Evolutionary conservation across 2,888 invertebrate species (phyloP), one percentile per base, ranked within the genome.

Genomic region (Drosophila ezoana): DNA sequence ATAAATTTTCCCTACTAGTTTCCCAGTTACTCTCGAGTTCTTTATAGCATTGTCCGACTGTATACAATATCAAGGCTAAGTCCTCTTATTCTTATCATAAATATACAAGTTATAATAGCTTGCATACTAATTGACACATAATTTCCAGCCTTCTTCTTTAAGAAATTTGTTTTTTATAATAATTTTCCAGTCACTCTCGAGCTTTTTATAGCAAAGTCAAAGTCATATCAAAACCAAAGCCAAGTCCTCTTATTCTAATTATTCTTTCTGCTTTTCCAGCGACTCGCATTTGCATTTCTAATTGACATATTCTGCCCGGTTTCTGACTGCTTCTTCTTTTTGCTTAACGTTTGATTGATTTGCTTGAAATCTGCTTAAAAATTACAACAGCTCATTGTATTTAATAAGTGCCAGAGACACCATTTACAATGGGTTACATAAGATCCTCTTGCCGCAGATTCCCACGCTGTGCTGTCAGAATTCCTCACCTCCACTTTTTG

Each of bases 381-480:
- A 67, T 87, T 79, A 83, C 87, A 81, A 77, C 77, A 84, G 82
- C 67, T 83, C 83, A 83, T 85, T 77, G 75, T 70, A 51, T 67
- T 79, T 83, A 83, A 83, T 87, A 72, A 58, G 65, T 48, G 59
- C 38, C 38, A 62, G 63, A 54, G 75, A 79, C 52, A 77, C 49
- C 38, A 53, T 47, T 81, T 65, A 71, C 28, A 47, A n/a, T 38
- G 60, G 44, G 63, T 85, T 83, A 83, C 83, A 85, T 87, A 77
- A 79, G 65, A 37, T 61, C 73, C 62, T 48, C 33, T 61, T 49
- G 53, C 23, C 23, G 5, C 43, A 49, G 72, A 23, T 83, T 83
- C 82, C 82, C 82, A 83, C 82, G 82, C 67, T 85, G 63, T 85
- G 67, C 87, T 87, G 62, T 69, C 61, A 79, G 76, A 85, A 85